These are phyloP conservation scores for Drosophila sordidula DNA, from an alignment of 2,888 invertebrate genomes.

Conservation along the genomic window DNA sequence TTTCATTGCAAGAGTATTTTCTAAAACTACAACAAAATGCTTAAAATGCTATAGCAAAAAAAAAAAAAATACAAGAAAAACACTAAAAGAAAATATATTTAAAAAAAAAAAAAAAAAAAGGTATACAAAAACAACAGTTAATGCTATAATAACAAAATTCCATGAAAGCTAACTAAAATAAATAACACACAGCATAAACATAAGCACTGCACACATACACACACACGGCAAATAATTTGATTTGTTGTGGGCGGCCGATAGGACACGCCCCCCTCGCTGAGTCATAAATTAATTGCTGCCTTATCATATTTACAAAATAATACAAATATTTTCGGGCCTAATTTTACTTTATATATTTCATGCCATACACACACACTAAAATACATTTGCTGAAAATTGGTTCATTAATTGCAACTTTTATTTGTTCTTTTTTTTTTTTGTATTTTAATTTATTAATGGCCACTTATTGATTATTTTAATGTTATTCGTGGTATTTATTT, in stretches of 20 bases:
- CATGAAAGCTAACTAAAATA: constrained; percentile 23
- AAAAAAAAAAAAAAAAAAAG: too few relatives aligned
- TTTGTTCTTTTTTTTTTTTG: constrained; percentile 14
- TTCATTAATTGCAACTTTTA: constrained; percentile 26
- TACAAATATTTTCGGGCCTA: constrained; percentile 34
- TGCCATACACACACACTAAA: constrained; percentile 1
- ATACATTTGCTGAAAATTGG: constrained; percentile 9
- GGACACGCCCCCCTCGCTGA: background rate
- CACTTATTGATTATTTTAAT: constrained; percentile 38
- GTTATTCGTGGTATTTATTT: constrained; percentile 25
- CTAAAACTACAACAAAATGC: too few relatives aligned
- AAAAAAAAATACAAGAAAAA: background rate
- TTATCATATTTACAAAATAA: constrained; percentile 40
- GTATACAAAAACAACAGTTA: constrained; percentile 18
- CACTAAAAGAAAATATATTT: background rate
- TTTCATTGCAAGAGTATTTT: too few relatives aligned
- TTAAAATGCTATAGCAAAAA: too few relatives aligned
- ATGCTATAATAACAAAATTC: constrained; percentile 27
- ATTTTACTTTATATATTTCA: constrained; percentile 21
- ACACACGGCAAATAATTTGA: constrained; percentile 12
- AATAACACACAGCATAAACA: constrained; percentile 26
- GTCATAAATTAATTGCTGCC: constrained; percentile 51
- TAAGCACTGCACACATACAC: constrained; percentile 8
- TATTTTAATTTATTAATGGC: constrained; percentile 34
- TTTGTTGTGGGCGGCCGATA: constrained; percentile 1